Conservation (phyloP, 2,113 vertebrate species). For the Loxodonta africana region DNA sequence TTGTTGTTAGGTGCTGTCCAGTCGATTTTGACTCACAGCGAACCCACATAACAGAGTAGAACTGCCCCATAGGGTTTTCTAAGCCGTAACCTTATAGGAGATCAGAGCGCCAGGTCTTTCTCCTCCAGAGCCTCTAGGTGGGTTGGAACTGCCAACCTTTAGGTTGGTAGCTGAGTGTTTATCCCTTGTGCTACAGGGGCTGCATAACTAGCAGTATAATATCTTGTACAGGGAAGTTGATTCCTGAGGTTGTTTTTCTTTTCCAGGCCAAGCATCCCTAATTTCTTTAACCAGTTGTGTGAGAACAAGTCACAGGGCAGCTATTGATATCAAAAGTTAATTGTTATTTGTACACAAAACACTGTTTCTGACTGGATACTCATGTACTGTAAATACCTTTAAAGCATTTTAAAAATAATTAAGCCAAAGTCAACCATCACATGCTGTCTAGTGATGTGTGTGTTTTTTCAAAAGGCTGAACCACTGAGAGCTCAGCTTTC, state of each 20-base stretch:
- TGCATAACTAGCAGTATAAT: neutral
- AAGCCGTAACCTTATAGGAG: no score
- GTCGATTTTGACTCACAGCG: no score
- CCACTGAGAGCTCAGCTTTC: conserved; percentile 22
- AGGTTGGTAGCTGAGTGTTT: no score
- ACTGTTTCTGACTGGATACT: neutral
- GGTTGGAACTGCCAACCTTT: no score
- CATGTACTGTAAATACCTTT: neutral
- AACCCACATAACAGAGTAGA: no score
- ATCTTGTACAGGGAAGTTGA: neutral
- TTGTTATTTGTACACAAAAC: conserved; percentile 33
- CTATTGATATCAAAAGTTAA: conserved; percentile 32
- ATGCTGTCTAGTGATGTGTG: neutral
- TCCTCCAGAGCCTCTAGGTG: no score
- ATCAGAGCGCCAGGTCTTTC: no score
- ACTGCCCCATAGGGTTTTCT: no score
- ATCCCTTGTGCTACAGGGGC: no score
- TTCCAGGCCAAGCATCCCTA: no score
- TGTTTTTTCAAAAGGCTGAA: conserved; percentile 21
- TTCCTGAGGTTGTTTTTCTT: no score
- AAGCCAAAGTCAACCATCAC: neutral
- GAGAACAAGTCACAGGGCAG: neutral
- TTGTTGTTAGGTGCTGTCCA: neutral
- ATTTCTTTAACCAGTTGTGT: no score
- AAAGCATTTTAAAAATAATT: conserved; percentile 36